These are phyloP conservation scores for Acleris literana DNA, from an alignment of 2,888 invertebrate species.

Conservation along the genomic window DNA sequence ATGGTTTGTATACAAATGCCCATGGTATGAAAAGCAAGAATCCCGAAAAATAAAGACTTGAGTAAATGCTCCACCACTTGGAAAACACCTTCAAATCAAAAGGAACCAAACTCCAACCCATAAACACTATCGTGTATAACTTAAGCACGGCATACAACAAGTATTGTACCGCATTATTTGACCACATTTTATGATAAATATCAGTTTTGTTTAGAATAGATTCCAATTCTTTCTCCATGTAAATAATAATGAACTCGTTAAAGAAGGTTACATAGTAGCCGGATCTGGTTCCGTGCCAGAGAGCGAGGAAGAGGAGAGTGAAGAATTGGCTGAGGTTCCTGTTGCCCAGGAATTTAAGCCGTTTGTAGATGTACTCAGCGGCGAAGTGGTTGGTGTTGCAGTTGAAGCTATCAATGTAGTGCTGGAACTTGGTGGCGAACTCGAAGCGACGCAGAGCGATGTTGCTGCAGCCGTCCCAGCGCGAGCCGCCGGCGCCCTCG, in stretches of 20 bases:
- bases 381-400: constrained; percentile 98
- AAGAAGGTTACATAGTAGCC: constrained; percentile 97
- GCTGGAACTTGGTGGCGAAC: constrained; percentile 91
- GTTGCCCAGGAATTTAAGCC: constrained; percentile 95
- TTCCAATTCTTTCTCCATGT: constrained; percentile 90
- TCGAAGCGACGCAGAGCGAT: constrained; percentile 93
- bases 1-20: constrained; percentile 83
- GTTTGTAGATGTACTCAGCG: constrained; percentile 96
- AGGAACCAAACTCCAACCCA: constrained; percentile 92
- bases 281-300: constrained; percentile 98
- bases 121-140: constrained; percentile 89
- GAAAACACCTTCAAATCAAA: constrained; percentile 88
- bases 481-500: constrained; percentile 45
- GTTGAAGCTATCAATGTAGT: constrained; percentile 96
- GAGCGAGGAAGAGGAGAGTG: constrained; percentile 93
- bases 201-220: constrained; percentile 79
- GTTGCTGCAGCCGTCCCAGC: constrained; percentile 96
- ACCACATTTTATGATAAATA: constrained; percentile 72
- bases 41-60: constrained; percentile 87
- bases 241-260: constrained; percentile 94
- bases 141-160: constrained; percentile 85
- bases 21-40: constrained; percentile 87
- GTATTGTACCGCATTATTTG: constrained; percentile 61
- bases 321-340: constrained; percentile 90
- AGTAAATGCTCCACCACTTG: constrained; percentile 87